Base-by-base conservation (phyloP, 2,797 vertebrate species). In the Brachymystax lenok region DNA sequence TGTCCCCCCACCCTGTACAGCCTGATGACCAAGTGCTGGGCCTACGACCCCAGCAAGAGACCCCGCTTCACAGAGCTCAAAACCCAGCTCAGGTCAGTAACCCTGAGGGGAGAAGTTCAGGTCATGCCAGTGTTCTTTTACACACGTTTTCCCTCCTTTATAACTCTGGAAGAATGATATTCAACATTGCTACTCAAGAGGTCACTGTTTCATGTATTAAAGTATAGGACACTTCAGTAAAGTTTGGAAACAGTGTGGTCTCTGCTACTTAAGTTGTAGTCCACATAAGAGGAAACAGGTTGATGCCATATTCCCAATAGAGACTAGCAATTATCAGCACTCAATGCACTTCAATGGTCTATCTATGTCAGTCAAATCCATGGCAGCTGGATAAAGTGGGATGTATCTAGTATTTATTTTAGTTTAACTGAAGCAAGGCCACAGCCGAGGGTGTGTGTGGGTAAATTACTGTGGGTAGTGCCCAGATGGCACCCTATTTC, bases 21-120 rank as follows among this genome's bases (percentile, higher is more conserved):
- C 93, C 92, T 99, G 91, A 99, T 99, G 98, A 99, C 98, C 79
- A 99, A 99, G 91, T 99, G 97, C 90, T 99, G 98, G 98, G 96
- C 97, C 0, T 99, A 99, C 14, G 98, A 99, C 92, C 98, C 97
- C 73, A 97, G 97, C 90, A 96, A 98, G 90, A 94, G 98, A 87
- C 98, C 98, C 14, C 95, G 97, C 83, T 99, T 99, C 93, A 98
- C 95, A 3, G 98, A 99, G 88, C 97, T 99, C 79, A 99, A 99
- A 94, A 96, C 96, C 79, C 98, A 99, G 87, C 96, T 99, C 88
- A 99, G 96, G 98, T 99, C 56, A 61, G 56, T 19, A 61, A 6
- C 52, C 52, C 52, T 56, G 52, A 13, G 40, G 52, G 52, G 52
- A 19, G 52, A 56, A 56, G 17, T 59, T 7, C 17, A 19, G 17